Percentiles rank a stretch among this genome's conserved stretches.
These are phyloP conservation scores for Oncorhynchus clarkii DNA, from an alignment of 2,113 vertebrate species.

Conservation along the genomic window DNA sequence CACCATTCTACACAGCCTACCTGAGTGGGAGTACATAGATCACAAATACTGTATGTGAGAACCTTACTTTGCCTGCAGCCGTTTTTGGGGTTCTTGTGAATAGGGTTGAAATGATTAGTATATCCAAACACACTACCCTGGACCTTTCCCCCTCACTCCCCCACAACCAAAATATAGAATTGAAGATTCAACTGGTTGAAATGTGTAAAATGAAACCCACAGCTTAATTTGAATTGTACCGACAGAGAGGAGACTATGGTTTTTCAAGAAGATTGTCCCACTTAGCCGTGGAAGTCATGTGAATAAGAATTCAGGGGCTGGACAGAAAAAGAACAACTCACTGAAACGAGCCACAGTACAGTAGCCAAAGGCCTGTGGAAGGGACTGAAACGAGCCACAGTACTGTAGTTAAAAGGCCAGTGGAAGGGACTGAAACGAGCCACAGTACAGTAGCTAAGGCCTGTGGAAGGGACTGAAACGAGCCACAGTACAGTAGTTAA, in stretches of 20 bases:
- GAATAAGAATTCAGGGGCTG: not conserved
- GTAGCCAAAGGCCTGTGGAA: not conserved
- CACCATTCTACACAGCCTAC: not conserved
- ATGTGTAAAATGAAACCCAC: too few relatives aligned
- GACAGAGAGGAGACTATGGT: not conserved
- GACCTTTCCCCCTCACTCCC: not conserved
- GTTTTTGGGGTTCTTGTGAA: not conserved
- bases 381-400: not conserved
- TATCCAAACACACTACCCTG: not conserved
- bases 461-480: not conserved
- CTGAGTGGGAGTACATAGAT: not conserved
- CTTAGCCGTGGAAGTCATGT: not conserved
- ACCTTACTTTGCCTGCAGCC: not conserved
- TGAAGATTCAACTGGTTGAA: too few relatives aligned
- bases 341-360: not conserved
- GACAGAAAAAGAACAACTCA: not conserved
- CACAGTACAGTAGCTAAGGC: not conserved
- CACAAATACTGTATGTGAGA: not conserved
- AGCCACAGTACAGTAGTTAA: not conserved
- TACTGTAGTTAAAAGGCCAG: not conserved
- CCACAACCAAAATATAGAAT: not conserved
- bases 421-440: too few relatives aligned
- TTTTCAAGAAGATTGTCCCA: not conserved
- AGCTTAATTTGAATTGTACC: not conserved
- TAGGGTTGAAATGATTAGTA: not conserved